Evolutionary conservation across 2,797 vertebrate genomes (phyloP).

Genomic region (Taeniopygia guttata): DNA sequence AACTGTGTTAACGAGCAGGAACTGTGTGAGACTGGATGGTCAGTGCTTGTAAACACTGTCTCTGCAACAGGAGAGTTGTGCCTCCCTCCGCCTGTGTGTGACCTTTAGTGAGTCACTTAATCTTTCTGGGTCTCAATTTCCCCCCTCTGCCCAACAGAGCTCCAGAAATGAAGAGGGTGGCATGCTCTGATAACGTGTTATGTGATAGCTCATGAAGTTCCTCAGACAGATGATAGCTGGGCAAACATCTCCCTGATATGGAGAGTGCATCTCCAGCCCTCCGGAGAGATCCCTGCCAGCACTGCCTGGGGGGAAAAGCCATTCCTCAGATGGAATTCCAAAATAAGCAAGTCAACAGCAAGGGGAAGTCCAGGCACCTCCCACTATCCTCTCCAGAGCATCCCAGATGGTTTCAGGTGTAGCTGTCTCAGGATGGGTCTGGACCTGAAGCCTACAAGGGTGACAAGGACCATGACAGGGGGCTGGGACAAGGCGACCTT

Average conservation of each 20-base stretch:
- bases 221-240: conserved; percentile 68
- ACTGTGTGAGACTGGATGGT: neutral
- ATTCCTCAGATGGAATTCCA: conserved; percentile 37
- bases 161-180: conserved; percentile 48
- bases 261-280: neutral
- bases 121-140: conserved; percentile 53
- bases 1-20: neutral
- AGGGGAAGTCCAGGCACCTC: neutral
- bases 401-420: neutral
- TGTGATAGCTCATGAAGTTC: conserved; percentile 43
- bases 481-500: neutral
- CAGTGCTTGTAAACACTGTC: conserved; percentile 26
- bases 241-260: conserved; percentile 61
- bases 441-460: neutral
- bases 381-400: neutral
- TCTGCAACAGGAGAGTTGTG: conserved; percentile 15
- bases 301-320: neutral
- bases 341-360: conserved; percentile 20
- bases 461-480: neutral
- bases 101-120: conserved; percentile 61
- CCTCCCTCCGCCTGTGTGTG: conserved; percentile 7
- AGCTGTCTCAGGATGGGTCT: neutral
- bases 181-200: conserved; percentile 49
- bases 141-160: neutral
- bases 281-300: conserved; percentile 1